A percentile compares a stretch with the other conserved stretches of the same genome.
Conservation (phyloP, 2,797 vertebrate genomes). For the Aotus griseimembra region DNA sequence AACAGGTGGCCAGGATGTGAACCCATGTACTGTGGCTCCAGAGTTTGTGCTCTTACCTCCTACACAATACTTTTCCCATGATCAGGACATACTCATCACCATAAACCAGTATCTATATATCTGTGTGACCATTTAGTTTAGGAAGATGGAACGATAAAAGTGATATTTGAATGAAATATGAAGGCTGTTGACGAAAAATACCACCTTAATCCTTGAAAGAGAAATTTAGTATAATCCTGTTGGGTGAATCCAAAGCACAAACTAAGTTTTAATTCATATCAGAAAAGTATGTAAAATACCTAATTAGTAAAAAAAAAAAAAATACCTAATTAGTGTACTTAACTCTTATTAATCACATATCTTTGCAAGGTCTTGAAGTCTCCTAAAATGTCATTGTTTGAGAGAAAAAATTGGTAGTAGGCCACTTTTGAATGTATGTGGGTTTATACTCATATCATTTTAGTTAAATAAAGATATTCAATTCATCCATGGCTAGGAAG, state of each 20-base stretch:
- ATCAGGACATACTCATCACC: background rate
- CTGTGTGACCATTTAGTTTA: background rate
- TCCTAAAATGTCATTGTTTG: constrained; percentile 29
- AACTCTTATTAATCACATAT: background rate
- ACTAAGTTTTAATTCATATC: background rate
- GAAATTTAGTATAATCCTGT: background rate
- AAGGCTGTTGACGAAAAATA: background rate
- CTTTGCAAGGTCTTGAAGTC: background rate
- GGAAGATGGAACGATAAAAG: background rate
- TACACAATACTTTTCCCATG: background rate
- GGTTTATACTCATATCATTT: background rate
- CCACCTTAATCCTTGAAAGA: background rate
- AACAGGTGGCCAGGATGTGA: background rate
- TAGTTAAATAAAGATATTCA: background rate
- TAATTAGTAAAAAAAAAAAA: background rate
- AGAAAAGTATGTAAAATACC: background rate
- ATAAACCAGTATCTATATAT: background rate
- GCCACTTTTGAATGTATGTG: background rate
- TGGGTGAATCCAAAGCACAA: background rate
- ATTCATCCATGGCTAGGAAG: background rate
- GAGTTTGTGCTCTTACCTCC: background rate
- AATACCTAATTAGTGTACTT: background rate
- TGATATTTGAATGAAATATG: background rate
- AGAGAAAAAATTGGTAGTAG: background rate
- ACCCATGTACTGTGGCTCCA: background rate